Conservation (phyloP, 2,113 vertebrate species). For the Nipponia nippon region DNA sequence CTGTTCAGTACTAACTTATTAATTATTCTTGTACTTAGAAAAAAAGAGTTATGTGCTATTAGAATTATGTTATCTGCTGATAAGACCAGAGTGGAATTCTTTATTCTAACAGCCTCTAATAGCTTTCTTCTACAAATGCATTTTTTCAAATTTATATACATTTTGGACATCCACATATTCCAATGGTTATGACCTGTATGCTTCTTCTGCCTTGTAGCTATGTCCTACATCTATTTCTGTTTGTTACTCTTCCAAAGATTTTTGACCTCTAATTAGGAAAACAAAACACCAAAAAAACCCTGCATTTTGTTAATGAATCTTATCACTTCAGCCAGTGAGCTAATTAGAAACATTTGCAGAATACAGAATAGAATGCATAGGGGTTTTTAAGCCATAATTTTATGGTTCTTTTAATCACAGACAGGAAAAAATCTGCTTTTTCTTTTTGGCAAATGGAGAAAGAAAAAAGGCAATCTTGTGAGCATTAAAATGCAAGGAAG, state of each 20-base stretch:
- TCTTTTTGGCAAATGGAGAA: not conserved
- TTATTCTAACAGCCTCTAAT: not conserved
- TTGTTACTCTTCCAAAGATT: not conserved
- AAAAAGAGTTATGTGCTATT: not conserved
- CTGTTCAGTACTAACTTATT: not conserved
- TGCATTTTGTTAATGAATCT: not conserved
- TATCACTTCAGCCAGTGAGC: not conserved
- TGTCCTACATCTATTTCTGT: not conserved
- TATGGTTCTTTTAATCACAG: not conserved
- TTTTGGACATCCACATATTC: not conserved
- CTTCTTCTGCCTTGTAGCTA: not conserved
- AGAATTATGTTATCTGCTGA: not conserved
- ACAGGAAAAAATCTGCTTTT: not conserved
- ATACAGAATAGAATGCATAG: not conserved
- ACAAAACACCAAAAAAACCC: not conserved
- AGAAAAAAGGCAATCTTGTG: not conserved
- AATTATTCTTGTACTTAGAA: not conserved
- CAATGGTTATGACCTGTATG: not conserved
- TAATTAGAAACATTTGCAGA: slow-evolving; percentile 5
- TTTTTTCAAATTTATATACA: not conserved
- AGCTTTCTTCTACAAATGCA: not conserved
- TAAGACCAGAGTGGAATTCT: not conserved
- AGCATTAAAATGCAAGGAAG: not conserved
- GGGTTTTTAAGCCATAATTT: not conserved
- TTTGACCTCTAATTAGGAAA: not conserved